Percentiles rank a stretch among this genome's conserved stretches.
Conservation (phyloP, 2,888 invertebrate genomes). For the Melanostoma scalare region DNA sequence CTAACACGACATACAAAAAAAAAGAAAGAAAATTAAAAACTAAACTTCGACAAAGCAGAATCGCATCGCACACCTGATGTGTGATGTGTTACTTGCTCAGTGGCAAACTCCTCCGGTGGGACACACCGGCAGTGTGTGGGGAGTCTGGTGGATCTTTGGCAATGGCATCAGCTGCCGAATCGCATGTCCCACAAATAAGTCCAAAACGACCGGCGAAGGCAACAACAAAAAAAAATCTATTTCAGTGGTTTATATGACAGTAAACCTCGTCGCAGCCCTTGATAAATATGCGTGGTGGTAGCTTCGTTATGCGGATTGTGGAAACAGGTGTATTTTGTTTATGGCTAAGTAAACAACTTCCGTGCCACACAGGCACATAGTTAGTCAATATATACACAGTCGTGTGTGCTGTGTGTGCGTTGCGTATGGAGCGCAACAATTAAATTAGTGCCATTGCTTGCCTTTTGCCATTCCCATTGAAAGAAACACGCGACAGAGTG, state of each 20-base stretch:
- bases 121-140: constrained; percentile 12
- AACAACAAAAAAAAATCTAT: constrained; percentile 62
- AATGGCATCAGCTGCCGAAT: constrained; percentile 66
- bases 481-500: constrained; percentile 48
- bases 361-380: constrained; percentile 48
- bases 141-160: constrained; percentile 28
- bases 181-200: constrained; percentile 65
- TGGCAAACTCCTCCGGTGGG: constrained; percentile 8
- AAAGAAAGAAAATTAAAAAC: background rate
- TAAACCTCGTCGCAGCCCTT: constrained; percentile 67
- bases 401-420: background rate
- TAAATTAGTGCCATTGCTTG: constrained; percentile 54
- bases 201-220: constrained; percentile 12
- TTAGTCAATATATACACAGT: no score
- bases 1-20: background rate
- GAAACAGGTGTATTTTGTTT: constrained; percentile 69
- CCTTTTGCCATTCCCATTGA: constrained; percentile 21
- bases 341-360: constrained; percentile 67
- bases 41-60: constrained; percentile 31
- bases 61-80: constrained; percentile 71
- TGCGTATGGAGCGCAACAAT: constrained; percentile 55
- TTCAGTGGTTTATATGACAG: constrained; percentile 68
- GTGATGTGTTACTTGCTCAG: constrained; percentile 53
- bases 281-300: constrained; percentile 56
- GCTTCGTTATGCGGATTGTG: constrained; percentile 44